Percentiles rank a stretch among this genome's conserved stretches.
phyloP scores from a whole-genome alignment of 2,888 invertebrate genomes.

The Gibbula magus region DNA sequence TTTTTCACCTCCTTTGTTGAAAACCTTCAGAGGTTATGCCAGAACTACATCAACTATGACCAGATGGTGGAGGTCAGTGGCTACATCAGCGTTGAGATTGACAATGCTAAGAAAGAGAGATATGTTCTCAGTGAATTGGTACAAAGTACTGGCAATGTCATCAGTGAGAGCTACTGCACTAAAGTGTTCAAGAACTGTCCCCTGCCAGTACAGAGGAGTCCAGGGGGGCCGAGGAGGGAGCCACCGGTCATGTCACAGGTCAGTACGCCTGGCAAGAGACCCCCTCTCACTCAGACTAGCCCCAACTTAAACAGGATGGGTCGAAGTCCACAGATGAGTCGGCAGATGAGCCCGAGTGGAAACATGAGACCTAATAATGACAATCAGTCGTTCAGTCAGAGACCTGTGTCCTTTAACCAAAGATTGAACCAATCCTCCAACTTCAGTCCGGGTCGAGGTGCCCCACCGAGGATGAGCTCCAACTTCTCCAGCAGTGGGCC shows the following conservation, averaged over 20 bases:
- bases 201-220: constrained; percentile 13
- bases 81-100: constrained; percentile 17
- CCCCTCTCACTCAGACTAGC: neutral
- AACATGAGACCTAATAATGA: neutral
- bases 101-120: constrained; percentile 2
- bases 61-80: constrained; percentile 20
- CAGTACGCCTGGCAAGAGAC: constrained; percentile 6
- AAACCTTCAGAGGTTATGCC: constrained; percentile 11
- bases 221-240: neutral
- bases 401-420: neutral
- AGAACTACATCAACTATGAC: constrained; percentile 13
- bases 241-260: constrained; percentile 14
- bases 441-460: neutral
- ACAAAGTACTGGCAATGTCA: constrained; percentile 16
- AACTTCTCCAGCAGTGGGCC: neutral
- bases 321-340: constrained; percentile 9
- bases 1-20: constrained; percentile 17
- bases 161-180: constrained; percentile 12
- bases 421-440: constrained; percentile 4
- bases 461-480: neutral
- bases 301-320: constrained; percentile 3
- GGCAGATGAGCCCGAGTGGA: constrained; percentile 1
- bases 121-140: constrained; percentile 16
- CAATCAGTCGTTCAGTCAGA: neutral
- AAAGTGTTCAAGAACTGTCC: constrained; percentile 23